Percentiles rank a stretch among this genome's conserved stretches.
These are phyloP conservation scores for Protophormia terraenovae DNA, from an alignment of 2,888 invertebrate genomes.

Conservation along the genomic window DNA sequence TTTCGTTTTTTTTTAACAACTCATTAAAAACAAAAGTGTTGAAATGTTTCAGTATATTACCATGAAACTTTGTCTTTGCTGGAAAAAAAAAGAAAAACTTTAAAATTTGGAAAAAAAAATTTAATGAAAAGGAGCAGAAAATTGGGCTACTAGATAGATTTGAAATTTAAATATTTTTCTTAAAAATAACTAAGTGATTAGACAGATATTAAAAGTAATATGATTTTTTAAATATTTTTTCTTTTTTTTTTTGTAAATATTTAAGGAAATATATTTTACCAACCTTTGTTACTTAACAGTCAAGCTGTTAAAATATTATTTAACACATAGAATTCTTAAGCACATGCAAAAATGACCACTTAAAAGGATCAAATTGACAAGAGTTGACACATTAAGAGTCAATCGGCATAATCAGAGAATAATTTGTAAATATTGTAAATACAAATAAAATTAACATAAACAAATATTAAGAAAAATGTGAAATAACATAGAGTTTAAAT, in stretches of 20 bases:
- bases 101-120: background rate
- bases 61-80: conserved; percentile 34
- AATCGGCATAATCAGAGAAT: conserved; percentile 24
- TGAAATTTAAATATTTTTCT: too few relatives aligned
- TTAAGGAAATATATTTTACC: too few relatives aligned
- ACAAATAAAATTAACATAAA: conserved; percentile 33
- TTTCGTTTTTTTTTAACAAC: conserved; percentile 63
- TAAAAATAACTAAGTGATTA: too few relatives aligned
- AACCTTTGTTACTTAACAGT: conserved; percentile 23
- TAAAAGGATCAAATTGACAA: conserved; percentile 45
- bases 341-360: conserved; percentile 61
- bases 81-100: background rate
- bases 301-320: conserved; percentile 51
- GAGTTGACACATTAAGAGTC: conserved; percentile 50
- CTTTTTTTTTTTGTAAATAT: too few relatives aligned
- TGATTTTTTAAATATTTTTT: background rate
- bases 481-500: conserved; percentile 15
- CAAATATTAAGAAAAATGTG: conserved; percentile 30
- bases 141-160: background rate
- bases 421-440: too few relatives aligned
- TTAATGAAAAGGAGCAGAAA: background rate
- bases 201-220: too few relatives aligned
- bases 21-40: conserved; percentile 70
- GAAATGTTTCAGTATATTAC: conserved; percentile 56
- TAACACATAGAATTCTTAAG: background rate